Conservation (phyloP, 2,888 invertebrate genomes). For the Campoplex capitator region DNA sequence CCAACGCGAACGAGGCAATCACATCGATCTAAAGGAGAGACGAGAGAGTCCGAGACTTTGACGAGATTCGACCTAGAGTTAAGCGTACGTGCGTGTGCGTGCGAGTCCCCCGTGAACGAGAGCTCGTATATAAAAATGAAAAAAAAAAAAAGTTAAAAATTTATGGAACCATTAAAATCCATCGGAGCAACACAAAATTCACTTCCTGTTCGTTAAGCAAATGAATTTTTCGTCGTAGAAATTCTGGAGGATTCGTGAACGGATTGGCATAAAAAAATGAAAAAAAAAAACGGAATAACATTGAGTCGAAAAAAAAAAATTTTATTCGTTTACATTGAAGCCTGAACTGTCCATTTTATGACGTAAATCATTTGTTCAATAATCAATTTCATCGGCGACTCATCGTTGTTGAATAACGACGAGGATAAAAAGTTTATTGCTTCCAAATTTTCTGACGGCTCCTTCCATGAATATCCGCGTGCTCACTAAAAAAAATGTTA, state of each 20-base stretch:
- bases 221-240: neutral
- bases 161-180: neutral
- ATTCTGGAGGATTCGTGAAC: neutral
- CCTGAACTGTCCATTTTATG: neutral
- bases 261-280: neutral
- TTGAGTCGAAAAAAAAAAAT: neutral
- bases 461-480: neutral
- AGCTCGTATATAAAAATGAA: neutral
- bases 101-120: neutral
- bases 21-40: slow-evolving; percentile 49
- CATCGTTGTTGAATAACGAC: neutral
- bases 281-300: slow-evolving; percentile 8
- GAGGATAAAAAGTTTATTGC: no score
- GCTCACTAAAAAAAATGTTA: neutral
- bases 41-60: slow-evolving; percentile 38
- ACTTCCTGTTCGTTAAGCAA: slow-evolving; percentile 6
- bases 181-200: neutral
- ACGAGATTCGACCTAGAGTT: slow-evolving; percentile 42
- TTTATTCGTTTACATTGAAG: no score
- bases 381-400: neutral
- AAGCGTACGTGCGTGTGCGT: neutral
- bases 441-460: neutral
- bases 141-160: neutral
- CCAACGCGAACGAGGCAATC: slow-evolving; percentile 56
- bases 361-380: neutral